Percentiles rank a stretch among this genome's conserved stretches.
Evolutionary conservation across 2,888 invertebrate species (phyloP).

Genomic region (Theodoxus fluviatilis): DNA sequence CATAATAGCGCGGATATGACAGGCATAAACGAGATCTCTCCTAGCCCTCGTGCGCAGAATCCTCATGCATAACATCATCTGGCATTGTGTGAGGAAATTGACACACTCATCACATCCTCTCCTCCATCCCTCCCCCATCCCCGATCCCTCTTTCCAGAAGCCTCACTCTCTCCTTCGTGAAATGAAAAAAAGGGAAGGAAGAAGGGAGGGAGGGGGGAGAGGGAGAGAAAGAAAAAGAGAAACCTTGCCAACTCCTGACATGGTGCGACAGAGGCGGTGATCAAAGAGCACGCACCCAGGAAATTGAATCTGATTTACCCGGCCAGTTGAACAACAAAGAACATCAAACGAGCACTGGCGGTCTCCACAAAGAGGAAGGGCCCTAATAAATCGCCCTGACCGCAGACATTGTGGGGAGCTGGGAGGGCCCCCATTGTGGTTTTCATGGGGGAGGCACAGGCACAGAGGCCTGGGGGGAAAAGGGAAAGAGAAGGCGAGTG

Average conservation of each 20-base stretch:
- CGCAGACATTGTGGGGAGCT: too few relatives aligned
- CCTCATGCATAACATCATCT: slow-evolving; percentile 26
- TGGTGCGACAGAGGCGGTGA: slow-evolving; percentile 8
- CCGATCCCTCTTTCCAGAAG: too few relatives aligned
- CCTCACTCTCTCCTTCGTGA: too few relatives aligned
- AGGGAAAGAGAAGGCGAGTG: too few relatives aligned
- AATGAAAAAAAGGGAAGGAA: too few relatives aligned
- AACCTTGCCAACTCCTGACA: slow-evolving; percentile 5
- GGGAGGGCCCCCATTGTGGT: too few relatives aligned
- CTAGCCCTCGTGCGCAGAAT: not conserved
- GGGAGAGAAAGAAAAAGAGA: not conserved
- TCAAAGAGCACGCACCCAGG: slow-evolving; percentile 19
- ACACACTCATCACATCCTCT: slow-evolving; percentile 24
- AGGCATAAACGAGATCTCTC: slow-evolving; percentile 22
- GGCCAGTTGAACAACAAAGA: slow-evolving; percentile 10
- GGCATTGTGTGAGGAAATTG: slow-evolving; percentile 25
- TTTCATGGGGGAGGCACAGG: too few relatives aligned
- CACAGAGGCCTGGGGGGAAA: too few relatives aligned
- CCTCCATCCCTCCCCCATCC: too few relatives aligned
- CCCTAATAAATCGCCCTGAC: slow-evolving; percentile 17
- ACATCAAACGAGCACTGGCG: not conserved
- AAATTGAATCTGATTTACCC: slow-evolving; percentile 25
- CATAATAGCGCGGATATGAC: slow-evolving; percentile 21
- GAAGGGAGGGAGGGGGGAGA: not conserved
- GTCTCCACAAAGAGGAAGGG: slow-evolving; percentile 4